Percentiles rank a stretch among this genome's conserved stretches.
These are phyloP conservation scores for Psilopogon haemacephalus DNA, from an alignment of 2,113 vertebrate genomes.

Conservation along the genomic window DNA sequence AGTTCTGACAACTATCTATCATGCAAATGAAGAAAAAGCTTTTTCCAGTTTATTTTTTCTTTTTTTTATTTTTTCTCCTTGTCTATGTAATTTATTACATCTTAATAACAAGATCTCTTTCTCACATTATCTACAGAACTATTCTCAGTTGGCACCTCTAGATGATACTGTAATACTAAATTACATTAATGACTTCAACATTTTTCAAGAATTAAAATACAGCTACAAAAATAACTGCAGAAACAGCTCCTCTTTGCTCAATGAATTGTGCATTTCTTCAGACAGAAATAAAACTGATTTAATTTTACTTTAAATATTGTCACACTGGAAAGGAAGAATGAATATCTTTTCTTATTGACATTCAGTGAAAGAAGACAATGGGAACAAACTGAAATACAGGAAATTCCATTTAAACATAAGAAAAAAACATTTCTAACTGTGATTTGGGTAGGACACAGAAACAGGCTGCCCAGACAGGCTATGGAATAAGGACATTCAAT, in stretches of 20 bases:
- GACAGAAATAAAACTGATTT: neutral
- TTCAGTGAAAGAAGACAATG: neutral
- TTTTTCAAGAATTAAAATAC: neutral
- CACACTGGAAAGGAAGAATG: neutral
- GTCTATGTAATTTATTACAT: neutral
- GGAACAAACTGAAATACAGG: neutral
- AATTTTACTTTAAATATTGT: neutral
- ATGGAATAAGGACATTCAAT: neutral
- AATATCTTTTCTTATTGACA: neutral
- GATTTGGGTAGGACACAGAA: neutral
- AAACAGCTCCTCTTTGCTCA: neutral
- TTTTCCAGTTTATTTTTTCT: neutral
- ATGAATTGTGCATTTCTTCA: neutral
- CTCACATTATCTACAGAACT: neutral
- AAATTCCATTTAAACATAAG: neutral
- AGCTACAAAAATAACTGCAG: neutral
- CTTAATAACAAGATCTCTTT: neutral
- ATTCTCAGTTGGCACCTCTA: neutral
- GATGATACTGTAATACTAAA: neutral
- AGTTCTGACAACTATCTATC: neutral
- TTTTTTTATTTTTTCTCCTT: neutral
- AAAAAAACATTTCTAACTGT: rapidly evolving
- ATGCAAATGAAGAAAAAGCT: neutral
- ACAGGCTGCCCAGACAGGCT: neutral
- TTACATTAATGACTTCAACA: neutral